phyloP scores from a whole-genome alignment of 2,113 vertebrate genomes.

The Odontesthes bonariensis region DNA sequence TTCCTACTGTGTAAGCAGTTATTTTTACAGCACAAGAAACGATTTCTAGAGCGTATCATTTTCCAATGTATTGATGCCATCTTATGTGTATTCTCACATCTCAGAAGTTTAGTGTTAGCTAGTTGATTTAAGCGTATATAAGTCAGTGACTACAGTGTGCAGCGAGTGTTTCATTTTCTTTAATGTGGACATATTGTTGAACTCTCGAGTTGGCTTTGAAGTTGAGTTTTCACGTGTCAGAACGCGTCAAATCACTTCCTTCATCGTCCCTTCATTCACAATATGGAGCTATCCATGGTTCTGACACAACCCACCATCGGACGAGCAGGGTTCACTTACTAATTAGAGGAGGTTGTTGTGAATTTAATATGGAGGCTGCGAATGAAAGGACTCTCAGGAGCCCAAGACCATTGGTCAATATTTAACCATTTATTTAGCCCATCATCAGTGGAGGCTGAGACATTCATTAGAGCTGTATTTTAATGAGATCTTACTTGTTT shows the following conservation, averaged over 20 bases:
- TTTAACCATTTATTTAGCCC: too few species aligned
- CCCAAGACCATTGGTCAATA: too few species aligned
- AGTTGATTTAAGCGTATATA: not conserved
- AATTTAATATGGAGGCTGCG: too few species aligned
- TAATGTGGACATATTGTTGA: rapidly evolving
- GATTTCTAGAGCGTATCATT: not conserved
- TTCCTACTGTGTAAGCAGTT: not conserved
- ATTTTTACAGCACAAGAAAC: not conserved
- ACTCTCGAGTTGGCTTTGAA: not conserved
- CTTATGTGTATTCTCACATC: too few species aligned
- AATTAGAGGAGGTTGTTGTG: too few species aligned
- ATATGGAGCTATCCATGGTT: slow-evolving; percentile 69
- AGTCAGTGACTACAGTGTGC: too few species aligned
- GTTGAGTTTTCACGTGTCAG: not conserved
- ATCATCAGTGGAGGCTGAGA: not conserved
- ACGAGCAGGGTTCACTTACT: not conserved
- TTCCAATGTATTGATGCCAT: not conserved
- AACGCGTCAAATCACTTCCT: not conserved
- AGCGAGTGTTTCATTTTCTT: not conserved
- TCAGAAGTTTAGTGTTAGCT: not conserved
- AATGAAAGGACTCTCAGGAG: too few species aligned
- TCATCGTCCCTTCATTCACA: not conserved
- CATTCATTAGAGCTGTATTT: not conserved
- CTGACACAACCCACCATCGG: not conserved
- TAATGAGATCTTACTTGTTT: not conserved